Base-by-base conservation (phyloP, 2,888 invertebrate genomes). In the Nudaria mundana region DNA sequence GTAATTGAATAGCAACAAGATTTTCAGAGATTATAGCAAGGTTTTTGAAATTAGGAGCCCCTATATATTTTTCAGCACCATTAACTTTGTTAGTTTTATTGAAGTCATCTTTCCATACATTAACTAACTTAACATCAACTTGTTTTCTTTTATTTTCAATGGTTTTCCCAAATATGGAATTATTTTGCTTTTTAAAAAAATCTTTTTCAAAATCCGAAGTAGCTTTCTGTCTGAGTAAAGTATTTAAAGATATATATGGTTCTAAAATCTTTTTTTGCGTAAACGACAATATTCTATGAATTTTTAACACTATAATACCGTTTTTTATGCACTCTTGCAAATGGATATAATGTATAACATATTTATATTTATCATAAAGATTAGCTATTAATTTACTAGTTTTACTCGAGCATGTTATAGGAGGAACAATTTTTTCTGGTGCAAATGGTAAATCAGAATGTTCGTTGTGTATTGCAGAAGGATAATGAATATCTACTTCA, bases 1-100 rank as follows among this genome's bases (percentile, higher is more conserved):
- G 13, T 3, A 28, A 8, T 7, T 14, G 28, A 13, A 28, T 8
- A 6, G 13, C 28, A 3, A 29, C 15, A n/a, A 29, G 12, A 16
- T 29, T 29, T 4, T 29, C 29, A 29, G 15, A 10, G 26, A 40
- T 32, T 1, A 39, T 41, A 5, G 11, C 1, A 10, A 31, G 13
- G 16, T 23, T 41, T 15, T 41, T 31, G 1, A 41, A 4, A 7
- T 40, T 40, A 5, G 41, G 41, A 22, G 28, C 26, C 4, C 32
- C 22, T 13, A 36, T 41, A 23, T 32, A 24, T 23, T 37, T 37
- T 13, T 30, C 42, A 3, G 30, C 30, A 18, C 30, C 30, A 3
- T 5, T 6, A 11, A n/a, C 1, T 24, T 32, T 32, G n/a, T 32
- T 32, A 3, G 32, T 32, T 15, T 14, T 14, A 24, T 32, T 32